Base-by-base conservation (phyloP, 2,797 vertebrate genomes). In the Eptatretus atami region DNA sequence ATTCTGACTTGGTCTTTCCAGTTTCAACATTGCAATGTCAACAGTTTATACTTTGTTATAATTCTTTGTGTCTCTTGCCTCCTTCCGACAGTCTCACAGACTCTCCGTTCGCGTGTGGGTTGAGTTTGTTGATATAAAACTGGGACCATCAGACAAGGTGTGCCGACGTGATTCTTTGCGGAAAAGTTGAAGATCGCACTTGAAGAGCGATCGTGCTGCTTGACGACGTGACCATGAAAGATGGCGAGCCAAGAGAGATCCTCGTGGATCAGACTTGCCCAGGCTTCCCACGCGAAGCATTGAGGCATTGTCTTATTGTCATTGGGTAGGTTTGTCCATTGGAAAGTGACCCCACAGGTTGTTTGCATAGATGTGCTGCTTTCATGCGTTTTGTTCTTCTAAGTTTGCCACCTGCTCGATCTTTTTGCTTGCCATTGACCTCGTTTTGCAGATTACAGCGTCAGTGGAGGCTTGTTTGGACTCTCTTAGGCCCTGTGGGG, bases 401-500 rank as follows among this genome's bases (percentile, higher is more conserved):
- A 19, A 8, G 31, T 44, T 44, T 44, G 31, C 31, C 31, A 44
- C 31, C 6, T 44, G 31, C 31, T 44, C 31, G 6, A 44, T 44
- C 31, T 8, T 44, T 44, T 44, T 12, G 15, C 11, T 12, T 63
- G 44, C 19, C 44, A 61, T 44, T 53, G 15, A 2, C 10, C 10
- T 64, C 12, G 10, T 53, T 11, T 6, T 44, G 2, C 71, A 92
- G 86, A 67, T 1, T 75, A 0, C 72, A 84, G 67, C 76, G 74
- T 24, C 74, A 78, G 68, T 96, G 90, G 90, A 72, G 70, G 9
- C 71, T 92, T 70, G 79, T 81, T 0, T 96, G 90, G 90, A 86
- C 81, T 0, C 66, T 96, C 15, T 87, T 8, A 80, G 69, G 85
- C 88, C 0, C 68, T 96, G 0, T 96, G 87, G 88, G 90, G 3